Evolutionary conservation across 53 echinoderm and acorn worm genomes (phyloP), one percentile per base, ranked within the genome.

Genomic region (Echinometra lucunter): DNA sequence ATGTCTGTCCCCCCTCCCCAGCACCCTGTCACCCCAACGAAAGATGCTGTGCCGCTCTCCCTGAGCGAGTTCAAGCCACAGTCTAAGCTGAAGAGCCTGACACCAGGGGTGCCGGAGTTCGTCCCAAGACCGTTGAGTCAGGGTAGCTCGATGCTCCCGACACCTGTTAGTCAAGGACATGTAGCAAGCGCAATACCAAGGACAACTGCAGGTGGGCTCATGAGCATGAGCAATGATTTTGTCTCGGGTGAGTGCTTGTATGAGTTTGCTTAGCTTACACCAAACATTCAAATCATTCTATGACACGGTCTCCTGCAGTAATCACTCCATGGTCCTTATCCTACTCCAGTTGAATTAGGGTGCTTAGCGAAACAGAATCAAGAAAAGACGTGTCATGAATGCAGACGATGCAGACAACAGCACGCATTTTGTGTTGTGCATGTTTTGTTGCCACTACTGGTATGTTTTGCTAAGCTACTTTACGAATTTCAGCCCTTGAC

Each of bases 51-150:
- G 66, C 47, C 95, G 30, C 78, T 93, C 34, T 78, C 93, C 32
- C 82, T 93, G 49, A 93, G 57, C 40, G 93, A 93, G 81, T 93
- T 93, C 81, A 93, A 93, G 81, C 93, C 93, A 1, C 92, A 92
- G 92, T 44, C 92, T 2, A 93, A 93, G 93, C 37, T 93, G 56
- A 93, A 93, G 80, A 93, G 93, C 93, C 93, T 93, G 5, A 80
- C 95, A 27, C 92, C 96, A 6, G 96, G 96, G 89, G 97, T 98
- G 57, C 98, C 98, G 1, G 98, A 98, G 89, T 98, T 98, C 95
- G 97, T 98, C 88, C 98, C 98, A 0, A 70, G 96, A 74, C 93
- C 93, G 30, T 35, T 93, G 80, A 80, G 80, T 30, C 78, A 93
- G 93, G 93, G 80, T 19, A 78, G 32, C 37, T 30, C 80, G 13